Evolutionary conservation across 92 coral and sea anemone genomes (phyloP).

Genomic region (Isaurus tuberculatus): DNA sequence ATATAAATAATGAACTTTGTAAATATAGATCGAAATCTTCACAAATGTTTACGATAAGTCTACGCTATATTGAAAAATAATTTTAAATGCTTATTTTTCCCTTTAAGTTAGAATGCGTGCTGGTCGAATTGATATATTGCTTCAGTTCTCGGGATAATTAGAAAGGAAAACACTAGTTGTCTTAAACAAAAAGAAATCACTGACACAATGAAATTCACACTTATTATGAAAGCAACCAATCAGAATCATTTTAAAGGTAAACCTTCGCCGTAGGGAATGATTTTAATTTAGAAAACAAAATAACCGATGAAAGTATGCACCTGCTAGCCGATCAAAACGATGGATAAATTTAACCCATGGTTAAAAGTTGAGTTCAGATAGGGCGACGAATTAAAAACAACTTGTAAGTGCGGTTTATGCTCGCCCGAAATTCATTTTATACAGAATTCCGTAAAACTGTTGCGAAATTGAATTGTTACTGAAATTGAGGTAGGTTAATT

Average conservation of each 20-base stretch:
- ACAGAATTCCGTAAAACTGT: not conserved
- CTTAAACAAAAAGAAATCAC: slow-evolving; percentile 8
- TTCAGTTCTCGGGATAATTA: not conserved
- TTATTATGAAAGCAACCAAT: slow-evolving; percentile 19
- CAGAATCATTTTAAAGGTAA: not conserved
- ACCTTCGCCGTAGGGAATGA: slow-evolving; percentile 13
- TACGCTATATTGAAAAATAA: not conserved
- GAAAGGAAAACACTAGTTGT: slow-evolving; percentile 14
- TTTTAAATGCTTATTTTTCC: not conserved
- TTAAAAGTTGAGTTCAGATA: slow-evolving; percentile 9
- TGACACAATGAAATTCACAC: slow-evolving; percentile 21
- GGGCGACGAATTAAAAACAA: slow-evolving; percentile 26
- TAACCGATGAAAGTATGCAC: slow-evolving; percentile 30
- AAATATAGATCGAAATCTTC: not conserved
- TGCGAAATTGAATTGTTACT: not conserved
- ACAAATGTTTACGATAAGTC: not conserved
- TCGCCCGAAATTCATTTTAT: not conserved
- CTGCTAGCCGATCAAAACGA: slow-evolving; percentile 43
- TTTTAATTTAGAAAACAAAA: slow-evolving; percentile 42
- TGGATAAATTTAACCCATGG: slow-evolving; percentile 43
- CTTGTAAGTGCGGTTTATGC: slow-evolving; percentile 9
- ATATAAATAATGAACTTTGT: not conserved
- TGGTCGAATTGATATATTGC: not conserved
- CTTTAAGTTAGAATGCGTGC: not conserved
- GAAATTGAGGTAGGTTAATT: slow-evolving; percentile 10